These are phyloP conservation scores for Passer domesticus DNA, from an alignment of 2,113 vertebrate genomes.

Conservation along the genomic window DNA sequence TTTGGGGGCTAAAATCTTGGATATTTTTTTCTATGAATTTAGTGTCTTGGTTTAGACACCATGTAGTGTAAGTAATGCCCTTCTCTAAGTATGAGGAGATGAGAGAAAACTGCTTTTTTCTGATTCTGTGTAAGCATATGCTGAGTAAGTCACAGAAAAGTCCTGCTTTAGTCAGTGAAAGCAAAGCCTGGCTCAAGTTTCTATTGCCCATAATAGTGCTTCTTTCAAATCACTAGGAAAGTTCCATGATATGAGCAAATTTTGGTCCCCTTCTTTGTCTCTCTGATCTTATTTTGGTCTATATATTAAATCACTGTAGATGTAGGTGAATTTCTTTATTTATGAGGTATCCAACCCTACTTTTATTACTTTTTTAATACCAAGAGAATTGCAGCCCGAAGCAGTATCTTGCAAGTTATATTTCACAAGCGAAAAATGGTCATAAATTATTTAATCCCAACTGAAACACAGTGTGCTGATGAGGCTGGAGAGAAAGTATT, in stretches of 20 bases:
- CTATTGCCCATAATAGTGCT: not conserved
- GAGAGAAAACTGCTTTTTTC: not conserved
- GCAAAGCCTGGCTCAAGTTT: not conserved
- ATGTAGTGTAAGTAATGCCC: not conserved
- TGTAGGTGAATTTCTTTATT: not conserved
- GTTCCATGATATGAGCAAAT: not conserved
- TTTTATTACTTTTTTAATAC: conserved; percentile 46
- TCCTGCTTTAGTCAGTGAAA: not conserved
- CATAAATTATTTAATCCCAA: conserved; percentile 27
- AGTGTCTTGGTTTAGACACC: not conserved
- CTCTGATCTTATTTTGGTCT: not conserved
- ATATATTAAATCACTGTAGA: not conserved
- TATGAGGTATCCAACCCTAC: not conserved
- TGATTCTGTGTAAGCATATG: not conserved
- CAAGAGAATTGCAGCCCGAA: not conserved
- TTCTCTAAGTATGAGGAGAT: not conserved
- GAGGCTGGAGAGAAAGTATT: not conserved
- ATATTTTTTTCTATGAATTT: not conserved
- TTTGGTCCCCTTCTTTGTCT: not conserved
- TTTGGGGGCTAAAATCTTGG: not conserved
- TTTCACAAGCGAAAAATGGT: not conserved
- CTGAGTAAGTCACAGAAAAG: not conserved
- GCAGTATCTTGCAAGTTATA: not conserved
- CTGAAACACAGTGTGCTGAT: not conserved
- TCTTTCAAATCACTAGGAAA: not conserved